Base-by-base conservation (phyloP, 2,113 vertebrate genomes). In the Gulo gulo region DNA sequence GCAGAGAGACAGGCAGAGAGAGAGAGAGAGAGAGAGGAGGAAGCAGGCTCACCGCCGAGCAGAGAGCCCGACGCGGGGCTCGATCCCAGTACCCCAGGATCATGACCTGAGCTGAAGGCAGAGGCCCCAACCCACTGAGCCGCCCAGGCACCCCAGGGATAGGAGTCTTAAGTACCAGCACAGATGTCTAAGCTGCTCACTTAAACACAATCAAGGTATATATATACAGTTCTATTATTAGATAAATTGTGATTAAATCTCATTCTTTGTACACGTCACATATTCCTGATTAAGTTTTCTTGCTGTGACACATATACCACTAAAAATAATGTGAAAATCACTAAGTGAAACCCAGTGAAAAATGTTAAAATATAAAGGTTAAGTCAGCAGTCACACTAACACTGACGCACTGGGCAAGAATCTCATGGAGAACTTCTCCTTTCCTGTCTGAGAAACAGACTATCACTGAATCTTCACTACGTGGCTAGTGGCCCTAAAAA, bases 381-480 rank as follows among this genome's bases (percentile, higher is more conserved):
- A 93, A 88, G 82, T 84, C 57, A 78, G 85, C 47, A 96, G 69
- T 80, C 59, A 92, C 1, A 42, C 76, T 84, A 94, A 90, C 57
- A 71, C 26, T 88, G 63, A 96, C 65, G 42, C 73, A 76, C 47
- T 23, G 26, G 55, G 78, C 61, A 73, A 63, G 50, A 90, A 95
- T 74, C 50, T 92, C 42, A 76, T 26, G 50, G 47, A 90, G 23
- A 78, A n/a, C 59, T 63, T 88, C 80, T 69, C 59, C 52, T 89
- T 93, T 90, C n/a, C 79, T 98, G 92, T 98, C 98, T 97, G 97
- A 98, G 97, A 98, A 97, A 95, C 96, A 98, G 97, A 98, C 97
- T 98, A 98, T 95, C 96, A 98, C 97, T 98, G 98, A 98, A 98
- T 73, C 95, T 98, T 96, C 69, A 84, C 96, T 98, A 23, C 7